phyloP scores from a whole-genome alignment of 2,113 vertebrate species.

The Xiphophorus hellerii region DNA sequence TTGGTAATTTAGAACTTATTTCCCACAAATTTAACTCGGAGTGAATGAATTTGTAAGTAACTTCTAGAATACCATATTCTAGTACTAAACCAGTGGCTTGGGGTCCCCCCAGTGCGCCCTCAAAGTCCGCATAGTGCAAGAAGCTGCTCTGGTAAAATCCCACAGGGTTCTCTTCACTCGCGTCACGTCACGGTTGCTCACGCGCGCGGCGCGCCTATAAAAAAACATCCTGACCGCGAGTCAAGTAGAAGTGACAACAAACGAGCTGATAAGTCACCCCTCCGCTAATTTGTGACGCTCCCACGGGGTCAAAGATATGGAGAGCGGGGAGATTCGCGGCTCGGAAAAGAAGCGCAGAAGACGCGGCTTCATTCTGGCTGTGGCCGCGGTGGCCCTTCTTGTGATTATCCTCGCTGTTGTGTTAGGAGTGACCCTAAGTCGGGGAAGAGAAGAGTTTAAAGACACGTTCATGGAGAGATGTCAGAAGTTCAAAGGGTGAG shows the following conservation, averaged over 20 bases:
- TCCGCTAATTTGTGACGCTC: background rate
- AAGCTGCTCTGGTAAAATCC: too few species aligned
- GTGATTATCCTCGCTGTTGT: background rate
- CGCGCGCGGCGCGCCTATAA: slow-evolving; percentile 2
- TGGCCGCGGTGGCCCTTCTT: accelerated
- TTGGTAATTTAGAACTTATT: too few species aligned
- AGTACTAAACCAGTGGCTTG: too few species aligned
- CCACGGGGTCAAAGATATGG: slow-evolving; percentile 17
- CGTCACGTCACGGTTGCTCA: too few species aligned
- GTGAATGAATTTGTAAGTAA: too few species aligned
- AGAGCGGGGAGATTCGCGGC: accelerated
- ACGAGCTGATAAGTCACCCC: background rate
- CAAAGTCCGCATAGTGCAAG: too few species aligned
- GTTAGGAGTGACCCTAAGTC: background rate
- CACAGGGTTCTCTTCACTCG: too few species aligned
- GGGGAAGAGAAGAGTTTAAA: background rate
- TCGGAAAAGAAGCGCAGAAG: background rate
- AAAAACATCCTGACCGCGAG: slow-evolving; percentile 8
- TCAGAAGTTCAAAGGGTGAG: slow-evolving; percentile 33
- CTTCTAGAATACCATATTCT: too few species aligned
- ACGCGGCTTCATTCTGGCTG: accelerated
- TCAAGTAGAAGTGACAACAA: background rate
- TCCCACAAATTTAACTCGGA: too few species aligned
- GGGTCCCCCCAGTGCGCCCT: too few species aligned
- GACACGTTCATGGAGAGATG: slow-evolving; percentile 13